Evolutionary conservation across 64 coral and sea anemone species (phyloP).

Genomic region (Stylophora pistillata): DNA sequence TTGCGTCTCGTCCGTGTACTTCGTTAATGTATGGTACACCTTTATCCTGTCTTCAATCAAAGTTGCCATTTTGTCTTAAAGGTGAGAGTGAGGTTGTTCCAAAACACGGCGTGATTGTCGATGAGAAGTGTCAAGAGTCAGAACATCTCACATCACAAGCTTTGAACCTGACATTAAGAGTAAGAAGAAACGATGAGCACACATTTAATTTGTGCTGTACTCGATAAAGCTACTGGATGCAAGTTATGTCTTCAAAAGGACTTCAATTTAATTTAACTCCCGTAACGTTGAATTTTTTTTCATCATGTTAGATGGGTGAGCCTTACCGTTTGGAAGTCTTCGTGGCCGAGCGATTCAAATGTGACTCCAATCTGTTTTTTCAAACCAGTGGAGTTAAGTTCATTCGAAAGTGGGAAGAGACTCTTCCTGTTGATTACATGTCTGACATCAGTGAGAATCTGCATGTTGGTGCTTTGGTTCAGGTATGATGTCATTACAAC

Average conservation of each 20-base stretch:
- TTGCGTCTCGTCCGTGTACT: no score
- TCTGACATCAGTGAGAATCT: slow-evolving; percentile 70
- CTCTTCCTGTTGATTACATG: slow-evolving; percentile 68
- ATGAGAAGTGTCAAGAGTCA: slow-evolving; percentile 64
- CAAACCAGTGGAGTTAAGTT: slow-evolving; percentile 90
- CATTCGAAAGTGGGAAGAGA: slow-evolving; percentile 56
- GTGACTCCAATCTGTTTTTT: slow-evolving; percentile 78
- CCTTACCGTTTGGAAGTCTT: slow-evolving; percentile 85
- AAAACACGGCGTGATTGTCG: slow-evolving; percentile 53
- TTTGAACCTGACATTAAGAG: slow-evolving; percentile 69
- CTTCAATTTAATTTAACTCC: neutral
- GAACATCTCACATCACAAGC: slow-evolving; percentile 44
- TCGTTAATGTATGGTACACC: no score
- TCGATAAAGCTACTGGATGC: no score
- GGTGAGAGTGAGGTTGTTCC: slow-evolving; percentile 59
- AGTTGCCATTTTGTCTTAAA: neutral
- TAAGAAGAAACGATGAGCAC: neutral
- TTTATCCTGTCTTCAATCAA: no score
- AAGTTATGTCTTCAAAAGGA: neutral
- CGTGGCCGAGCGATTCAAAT: slow-evolving; percentile 80
- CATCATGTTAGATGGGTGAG: slow-evolving; percentile 62
- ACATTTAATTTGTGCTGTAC: no score
- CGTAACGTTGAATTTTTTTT: neutral
- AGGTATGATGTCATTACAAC: neutral
- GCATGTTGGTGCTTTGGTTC: slow-evolving; percentile 55